Evolutionary conservation across 2,888 invertebrate species (phyloP).

Genomic region (Tortrix viridana): DNA sequence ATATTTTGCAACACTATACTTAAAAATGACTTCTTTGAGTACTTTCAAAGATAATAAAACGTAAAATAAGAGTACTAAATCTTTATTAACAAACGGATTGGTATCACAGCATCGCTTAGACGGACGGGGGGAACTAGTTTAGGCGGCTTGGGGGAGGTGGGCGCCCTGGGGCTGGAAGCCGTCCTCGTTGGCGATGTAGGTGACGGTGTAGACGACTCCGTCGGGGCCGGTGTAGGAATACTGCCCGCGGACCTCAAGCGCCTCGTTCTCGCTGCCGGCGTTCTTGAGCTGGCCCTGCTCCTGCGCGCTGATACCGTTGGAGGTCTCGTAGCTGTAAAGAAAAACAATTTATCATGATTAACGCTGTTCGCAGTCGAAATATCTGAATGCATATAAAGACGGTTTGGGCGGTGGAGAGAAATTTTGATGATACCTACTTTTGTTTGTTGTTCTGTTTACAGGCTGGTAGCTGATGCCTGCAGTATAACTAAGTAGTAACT

Average conservation of each 20-base stretch:
- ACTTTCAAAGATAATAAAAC: conserved; percentile 30
- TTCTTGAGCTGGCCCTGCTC: conserved; percentile 55
- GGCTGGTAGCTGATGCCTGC: no score
- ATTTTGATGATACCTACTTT: no score
- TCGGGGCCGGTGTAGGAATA: conserved; percentile 72
- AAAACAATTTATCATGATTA: not conserved
- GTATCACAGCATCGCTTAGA: conserved; percentile 78
- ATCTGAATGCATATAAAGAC: no score
- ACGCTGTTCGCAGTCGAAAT: no score
- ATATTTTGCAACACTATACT: no score
- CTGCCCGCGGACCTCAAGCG: conserved; percentile 57
- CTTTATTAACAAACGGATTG: conserved; percentile 68
- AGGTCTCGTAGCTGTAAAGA: conserved; percentile 57
- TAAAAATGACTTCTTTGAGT: no score
- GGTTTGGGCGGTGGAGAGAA: no score
- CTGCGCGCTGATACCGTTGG: conserved; percentile 57
- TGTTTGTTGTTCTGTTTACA: no score
- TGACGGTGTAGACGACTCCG: conserved; percentile 72
- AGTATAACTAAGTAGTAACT: no score
- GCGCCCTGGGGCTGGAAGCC: conserved; percentile 81
- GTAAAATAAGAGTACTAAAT: conserved; percentile 53
- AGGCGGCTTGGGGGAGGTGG: conserved; percentile 58
- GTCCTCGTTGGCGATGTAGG: conserved; percentile 78
- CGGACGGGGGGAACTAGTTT: conserved; percentile 52
- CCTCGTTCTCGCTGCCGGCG: conserved; percentile 62